Evolutionary conservation across 2,888 invertebrate species (phyloP).

Genomic region (Sminthurinus aureus): DNA sequence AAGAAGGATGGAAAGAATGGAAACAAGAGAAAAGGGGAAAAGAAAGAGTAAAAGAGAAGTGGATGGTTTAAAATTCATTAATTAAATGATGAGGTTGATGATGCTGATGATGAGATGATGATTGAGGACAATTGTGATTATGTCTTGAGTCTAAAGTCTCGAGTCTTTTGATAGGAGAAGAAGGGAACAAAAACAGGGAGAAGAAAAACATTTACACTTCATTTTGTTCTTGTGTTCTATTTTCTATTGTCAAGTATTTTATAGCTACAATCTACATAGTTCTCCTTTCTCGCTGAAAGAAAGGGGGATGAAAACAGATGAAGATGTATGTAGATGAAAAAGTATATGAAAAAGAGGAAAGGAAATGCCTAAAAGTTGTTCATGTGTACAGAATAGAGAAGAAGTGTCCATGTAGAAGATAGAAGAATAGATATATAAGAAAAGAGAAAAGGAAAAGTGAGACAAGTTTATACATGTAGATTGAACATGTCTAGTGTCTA

Average conservation of each 20-base stretch:
- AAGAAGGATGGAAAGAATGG: no score
- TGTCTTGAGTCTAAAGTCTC: background rate
- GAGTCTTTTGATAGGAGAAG: background rate
- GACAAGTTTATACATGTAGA: background rate
- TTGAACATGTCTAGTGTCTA: background rate
- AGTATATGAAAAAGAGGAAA: background rate
- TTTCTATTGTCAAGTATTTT: background rate
- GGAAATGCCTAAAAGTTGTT: background rate
- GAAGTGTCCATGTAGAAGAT: background rate
- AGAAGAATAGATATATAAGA: background rate
- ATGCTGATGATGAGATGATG: background rate
- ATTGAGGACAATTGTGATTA: background rate
- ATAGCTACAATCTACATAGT: background rate
- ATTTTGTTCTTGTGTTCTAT: background rate
- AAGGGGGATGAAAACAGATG: background rate
- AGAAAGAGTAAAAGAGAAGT: background rate
- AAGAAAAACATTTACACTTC: background rate
- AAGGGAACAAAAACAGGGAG: background rate
- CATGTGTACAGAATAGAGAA: background rate
- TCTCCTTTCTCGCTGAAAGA: background rate
- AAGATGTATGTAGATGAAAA: background rate
- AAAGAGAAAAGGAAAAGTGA: conserved; percentile 7
- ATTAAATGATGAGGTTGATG: background rate
- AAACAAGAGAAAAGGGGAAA: background rate
- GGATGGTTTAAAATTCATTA: background rate